These are phyloP conservation scores for Paguma larvata DNA, from an alignment of 2,797 vertebrate genomes.

Conservation along the genomic window DNA sequence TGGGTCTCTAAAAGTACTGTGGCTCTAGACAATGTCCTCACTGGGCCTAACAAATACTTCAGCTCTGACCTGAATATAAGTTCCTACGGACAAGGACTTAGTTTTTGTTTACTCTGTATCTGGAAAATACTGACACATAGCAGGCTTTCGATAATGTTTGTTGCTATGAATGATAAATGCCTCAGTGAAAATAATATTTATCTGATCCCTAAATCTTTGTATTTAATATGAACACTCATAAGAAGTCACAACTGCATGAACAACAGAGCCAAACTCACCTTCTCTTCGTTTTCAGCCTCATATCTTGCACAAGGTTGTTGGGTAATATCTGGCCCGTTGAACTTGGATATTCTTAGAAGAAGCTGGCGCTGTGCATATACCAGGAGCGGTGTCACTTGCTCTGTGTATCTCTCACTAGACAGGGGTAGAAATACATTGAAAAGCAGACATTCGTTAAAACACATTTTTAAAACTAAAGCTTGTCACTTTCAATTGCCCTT, in stretches of 20 bases:
- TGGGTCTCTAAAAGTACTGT: not conserved
- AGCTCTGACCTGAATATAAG: not conserved
- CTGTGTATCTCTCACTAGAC: slow-evolving; percentile 93
- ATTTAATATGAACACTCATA: not conserved
- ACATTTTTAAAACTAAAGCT: not conserved
- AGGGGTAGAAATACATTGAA: slow-evolving; percentile 29
- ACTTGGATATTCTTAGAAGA: slow-evolving; percentile 89
- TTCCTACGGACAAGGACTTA: not conserved
- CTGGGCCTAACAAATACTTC: not conserved
- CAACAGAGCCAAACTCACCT: slow-evolving; percentile 87
- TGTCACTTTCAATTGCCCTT: not conserved
- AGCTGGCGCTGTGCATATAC: slow-evolving; percentile 95
- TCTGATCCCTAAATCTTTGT: not conserved
- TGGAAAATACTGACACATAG: not conserved
- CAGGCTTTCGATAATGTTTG: not conserved
- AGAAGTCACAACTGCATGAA: not conserved
- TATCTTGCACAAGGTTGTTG: slow-evolving; percentile 90
- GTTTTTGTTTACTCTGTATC: not conserved
- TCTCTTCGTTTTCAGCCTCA: slow-evolving; percentile 84
- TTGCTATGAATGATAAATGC: not conserved
- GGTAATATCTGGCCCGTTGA: slow-evolving; percentile 85
- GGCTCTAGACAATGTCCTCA: not conserved
- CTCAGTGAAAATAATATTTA: not conserved
- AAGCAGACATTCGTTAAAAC: not conserved
- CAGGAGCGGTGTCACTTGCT: slow-evolving; percentile 92